Evolutionary conservation across 2,113 vertebrate genomes (phyloP).

Genomic region (Chlamydotis undulata): DNA sequence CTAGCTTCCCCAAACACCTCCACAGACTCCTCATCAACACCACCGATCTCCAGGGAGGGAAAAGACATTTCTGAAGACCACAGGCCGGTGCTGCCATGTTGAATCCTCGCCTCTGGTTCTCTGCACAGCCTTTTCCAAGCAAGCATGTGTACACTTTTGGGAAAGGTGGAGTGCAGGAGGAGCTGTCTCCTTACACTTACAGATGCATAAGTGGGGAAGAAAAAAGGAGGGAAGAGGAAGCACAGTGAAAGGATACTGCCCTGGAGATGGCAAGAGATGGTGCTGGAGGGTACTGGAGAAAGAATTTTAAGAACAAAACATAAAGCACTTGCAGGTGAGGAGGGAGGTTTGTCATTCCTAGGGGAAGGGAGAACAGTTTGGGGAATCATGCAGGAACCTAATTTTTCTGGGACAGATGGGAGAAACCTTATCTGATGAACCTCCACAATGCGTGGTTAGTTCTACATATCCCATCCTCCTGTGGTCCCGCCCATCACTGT

Average conservation of each 20-base stretch:
- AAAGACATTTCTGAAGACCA: neutral
- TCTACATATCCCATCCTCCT: neutral
- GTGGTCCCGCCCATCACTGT: neutral
- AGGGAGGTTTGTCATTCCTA: neutral
- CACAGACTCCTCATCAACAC: neutral
- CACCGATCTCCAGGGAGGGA: neutral
- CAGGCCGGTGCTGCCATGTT: neutral
- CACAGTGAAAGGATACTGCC: neutral
- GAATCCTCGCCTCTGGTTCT: neutral
- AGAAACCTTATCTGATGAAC: neutral
- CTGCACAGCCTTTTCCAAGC: neutral
- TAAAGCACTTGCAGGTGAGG: neutral
- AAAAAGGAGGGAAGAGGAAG: neutral
- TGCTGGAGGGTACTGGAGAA: neutral
- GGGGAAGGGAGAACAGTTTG: neutral
- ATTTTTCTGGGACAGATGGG: neutral
- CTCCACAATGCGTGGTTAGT: neutral
- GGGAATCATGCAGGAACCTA: neutral
- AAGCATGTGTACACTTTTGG: accelerated
- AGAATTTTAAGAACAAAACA: neutral
- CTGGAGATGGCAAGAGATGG: neutral
- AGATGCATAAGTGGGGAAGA: neutral
- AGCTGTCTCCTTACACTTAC: neutral
- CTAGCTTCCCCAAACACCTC: neutral
- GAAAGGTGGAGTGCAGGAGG: accelerated